Evolutionary conservation across 2,113 vertebrate species (phyloP).

Genomic region (Chaetura pelagica): DNA sequence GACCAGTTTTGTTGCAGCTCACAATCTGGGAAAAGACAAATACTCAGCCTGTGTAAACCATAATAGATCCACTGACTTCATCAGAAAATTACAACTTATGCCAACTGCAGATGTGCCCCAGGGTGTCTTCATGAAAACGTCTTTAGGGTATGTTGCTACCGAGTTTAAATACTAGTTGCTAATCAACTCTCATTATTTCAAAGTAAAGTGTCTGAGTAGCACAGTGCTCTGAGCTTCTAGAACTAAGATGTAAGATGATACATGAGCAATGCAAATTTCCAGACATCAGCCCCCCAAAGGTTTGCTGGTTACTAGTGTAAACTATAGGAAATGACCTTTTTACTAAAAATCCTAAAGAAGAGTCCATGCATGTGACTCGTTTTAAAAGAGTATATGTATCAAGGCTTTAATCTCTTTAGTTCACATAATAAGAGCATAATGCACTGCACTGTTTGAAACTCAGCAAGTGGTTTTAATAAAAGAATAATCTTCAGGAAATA

Average conservation of each 20-base stretch:
- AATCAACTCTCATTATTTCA: not conserved
- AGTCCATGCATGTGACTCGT: not conserved
- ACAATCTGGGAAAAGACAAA: not conserved
- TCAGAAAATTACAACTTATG: not conserved
- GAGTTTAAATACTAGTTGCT: not conserved
- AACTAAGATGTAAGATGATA: not conserved
- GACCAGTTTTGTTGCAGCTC: not conserved
- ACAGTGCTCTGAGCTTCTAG: not conserved
- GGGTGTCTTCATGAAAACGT: not conserved
- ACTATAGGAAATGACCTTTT: not conserved
- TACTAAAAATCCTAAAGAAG: not conserved
- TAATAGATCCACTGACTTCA: not conserved
- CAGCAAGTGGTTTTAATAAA: not conserved
- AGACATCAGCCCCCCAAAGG: not conserved
- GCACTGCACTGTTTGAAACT: not conserved
- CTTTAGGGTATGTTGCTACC: not conserved
- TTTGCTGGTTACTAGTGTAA: not conserved
- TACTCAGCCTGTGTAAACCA: accelerated
- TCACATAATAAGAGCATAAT: not conserved
- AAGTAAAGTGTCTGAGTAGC: not conserved
- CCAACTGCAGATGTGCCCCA: not conserved
- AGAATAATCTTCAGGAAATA: constrained; percentile 2
- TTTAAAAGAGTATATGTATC: not conserved
- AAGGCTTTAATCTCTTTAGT: not conserved
- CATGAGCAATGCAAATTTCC: not conserved